Conservation (phyloP, 2,113 vertebrate genomes). For the Nycticorax nycticorax region DNA sequence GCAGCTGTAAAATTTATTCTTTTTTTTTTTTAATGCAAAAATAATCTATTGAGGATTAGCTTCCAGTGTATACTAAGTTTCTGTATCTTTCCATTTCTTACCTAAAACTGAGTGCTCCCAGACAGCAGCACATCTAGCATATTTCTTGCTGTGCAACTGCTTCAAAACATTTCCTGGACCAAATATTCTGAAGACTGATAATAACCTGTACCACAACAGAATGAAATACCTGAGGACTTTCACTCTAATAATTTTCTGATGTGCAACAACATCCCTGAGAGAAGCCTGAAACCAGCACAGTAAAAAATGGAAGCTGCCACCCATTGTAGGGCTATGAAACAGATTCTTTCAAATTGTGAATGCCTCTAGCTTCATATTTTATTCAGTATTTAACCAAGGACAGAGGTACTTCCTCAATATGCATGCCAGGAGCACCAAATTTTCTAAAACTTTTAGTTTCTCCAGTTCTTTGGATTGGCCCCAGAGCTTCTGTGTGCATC, state of each 20-base stretch:
- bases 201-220: background rate
- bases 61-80: background rate
- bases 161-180: background rate
- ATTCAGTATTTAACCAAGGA: background rate
- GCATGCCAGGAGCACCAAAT: background rate
- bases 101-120: background rate
- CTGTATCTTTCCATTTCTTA: background rate
- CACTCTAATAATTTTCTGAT: background rate
- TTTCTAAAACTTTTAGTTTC: background rate
- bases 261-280: background rate
- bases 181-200: background rate
- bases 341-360: background rate
- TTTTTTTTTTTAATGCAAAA: background rate
- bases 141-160: background rate
- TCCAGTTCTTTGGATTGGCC: background rate
- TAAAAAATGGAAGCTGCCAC: background rate
- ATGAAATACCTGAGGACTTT: background rate
- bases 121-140: background rate
- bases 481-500: background rate
- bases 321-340: background rate
- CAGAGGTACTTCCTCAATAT: background rate
- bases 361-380: background rate
- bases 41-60: background rate
- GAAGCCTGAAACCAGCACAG: background rate
- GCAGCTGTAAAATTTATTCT: background rate